Conservation (phyloP, 2,888 invertebrate genomes). For the Drosophila tripunctata region DNA sequence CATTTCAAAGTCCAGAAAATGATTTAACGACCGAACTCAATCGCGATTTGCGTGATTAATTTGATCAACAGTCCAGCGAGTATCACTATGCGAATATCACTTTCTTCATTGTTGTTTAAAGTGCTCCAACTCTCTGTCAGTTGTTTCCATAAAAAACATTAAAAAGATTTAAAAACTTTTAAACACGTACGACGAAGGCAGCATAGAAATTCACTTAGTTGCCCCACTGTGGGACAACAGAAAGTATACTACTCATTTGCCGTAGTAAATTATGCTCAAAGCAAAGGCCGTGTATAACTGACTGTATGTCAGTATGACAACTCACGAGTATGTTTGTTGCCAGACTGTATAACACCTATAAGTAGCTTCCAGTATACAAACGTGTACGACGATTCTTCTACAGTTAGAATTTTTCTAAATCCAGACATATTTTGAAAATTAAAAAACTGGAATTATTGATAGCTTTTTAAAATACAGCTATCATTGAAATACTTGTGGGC, state of each 20-base stretch:
- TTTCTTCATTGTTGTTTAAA: too few species aligned
- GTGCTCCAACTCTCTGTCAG: conserved; percentile 14
- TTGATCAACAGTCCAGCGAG: too few species aligned
- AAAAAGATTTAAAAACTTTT: conserved; percentile 36
- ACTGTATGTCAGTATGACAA: conserved; percentile 17
- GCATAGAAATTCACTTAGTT: conserved; percentile 6
- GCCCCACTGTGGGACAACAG: background rate
- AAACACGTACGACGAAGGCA: conserved; percentile 32
- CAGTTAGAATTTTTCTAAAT: background rate
- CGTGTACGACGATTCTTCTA: too few species aligned
- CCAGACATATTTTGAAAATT: background rate
- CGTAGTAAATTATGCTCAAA: conserved; percentile 38
- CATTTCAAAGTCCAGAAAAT: conserved; percentile 55
- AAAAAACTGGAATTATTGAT: conserved; percentile 9
- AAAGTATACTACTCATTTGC: conserved; percentile 53
- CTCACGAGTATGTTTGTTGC: background rate
- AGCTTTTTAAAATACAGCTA: conserved; percentile 16
- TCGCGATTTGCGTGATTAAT: conserved; percentile 30
- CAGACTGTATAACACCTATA: conserved; percentile 24
- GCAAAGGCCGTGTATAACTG: conserved; percentile 36
- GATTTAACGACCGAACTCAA: conserved; percentile 48
- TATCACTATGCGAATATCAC: too few species aligned
- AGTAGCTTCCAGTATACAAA: conserved; percentile 35
- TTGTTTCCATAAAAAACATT: conserved; percentile 9
- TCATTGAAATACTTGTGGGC: conserved; percentile 1